phyloP scores from a whole-genome alignment of 2,797 vertebrate genomes.

The Urophycis tenuis region DNA sequence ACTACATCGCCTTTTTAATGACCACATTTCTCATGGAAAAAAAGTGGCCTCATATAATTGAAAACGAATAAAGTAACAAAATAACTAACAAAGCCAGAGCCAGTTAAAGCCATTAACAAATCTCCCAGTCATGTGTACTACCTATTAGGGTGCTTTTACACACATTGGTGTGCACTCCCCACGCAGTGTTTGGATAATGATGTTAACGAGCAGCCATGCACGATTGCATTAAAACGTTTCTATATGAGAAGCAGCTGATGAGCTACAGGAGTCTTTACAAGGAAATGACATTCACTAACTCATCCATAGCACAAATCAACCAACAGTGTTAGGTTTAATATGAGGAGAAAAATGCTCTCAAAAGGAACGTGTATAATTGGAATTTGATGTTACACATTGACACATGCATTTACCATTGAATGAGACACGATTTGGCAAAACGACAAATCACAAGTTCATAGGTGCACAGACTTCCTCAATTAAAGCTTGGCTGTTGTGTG shows the following conservation, averaged over 20 bases:
- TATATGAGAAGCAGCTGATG: slow-evolving; percentile 43
- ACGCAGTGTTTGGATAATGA: slow-evolving; percentile 51
- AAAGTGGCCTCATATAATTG: slow-evolving; percentile 38
- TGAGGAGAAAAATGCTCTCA: neutral
- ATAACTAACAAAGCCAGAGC: slow-evolving; percentile 35
- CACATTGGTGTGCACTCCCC: slow-evolving; percentile 47
- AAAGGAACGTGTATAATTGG: neutral
- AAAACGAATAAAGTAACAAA: slow-evolving; percentile 15
- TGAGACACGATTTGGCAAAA: slow-evolving; percentile 8
- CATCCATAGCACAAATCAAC: slow-evolving; percentile 49
- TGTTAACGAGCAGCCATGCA: slow-evolving; percentile 64
- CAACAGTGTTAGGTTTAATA: slow-evolving; percentile 48
- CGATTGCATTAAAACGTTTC: slow-evolving; percentile 59
- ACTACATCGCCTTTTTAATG: neutral
- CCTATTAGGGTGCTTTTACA: slow-evolving; percentile 63
- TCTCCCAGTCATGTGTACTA: slow-evolving; percentile 43
- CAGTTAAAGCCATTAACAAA: slow-evolving; percentile 45
- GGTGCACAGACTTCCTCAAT: neutral
- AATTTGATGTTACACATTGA: slow-evolving; percentile 21
- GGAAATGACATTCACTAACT: slow-evolving; percentile 52
- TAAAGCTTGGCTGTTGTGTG: neutral
- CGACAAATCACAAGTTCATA: slow-evolving; percentile 20
- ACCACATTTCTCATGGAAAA: neutral
- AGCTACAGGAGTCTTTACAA: slow-evolving; percentile 63
- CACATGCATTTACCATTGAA: neutral